Evolutionary conservation across 1,140 invertebrate species (phyloP).

Genomic region (Zaprionus ornatus): DNA sequence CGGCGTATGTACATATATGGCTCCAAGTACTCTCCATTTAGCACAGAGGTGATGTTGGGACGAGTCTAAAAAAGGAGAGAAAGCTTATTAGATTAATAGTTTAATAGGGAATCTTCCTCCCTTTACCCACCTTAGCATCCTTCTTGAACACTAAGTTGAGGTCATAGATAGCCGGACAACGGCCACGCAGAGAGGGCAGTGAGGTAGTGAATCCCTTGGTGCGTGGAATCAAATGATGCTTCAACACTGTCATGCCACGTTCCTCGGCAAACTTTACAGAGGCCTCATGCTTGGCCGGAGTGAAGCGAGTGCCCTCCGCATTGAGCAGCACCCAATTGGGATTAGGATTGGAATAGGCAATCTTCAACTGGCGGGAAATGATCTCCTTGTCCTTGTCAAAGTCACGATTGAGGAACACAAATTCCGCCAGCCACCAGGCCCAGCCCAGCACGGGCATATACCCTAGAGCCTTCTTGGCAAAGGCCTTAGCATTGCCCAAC

Average conservation of each 20-base stretch:
- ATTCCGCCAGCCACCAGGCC: slow-evolving; percentile 97
- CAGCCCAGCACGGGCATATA: slow-evolving; percentile 96
- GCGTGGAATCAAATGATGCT: slow-evolving; percentile 96
- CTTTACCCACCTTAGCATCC: slow-evolving; percentile 83
- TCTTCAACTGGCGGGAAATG: slow-evolving; percentile 91
- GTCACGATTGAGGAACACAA: slow-evolving; percentile 95
- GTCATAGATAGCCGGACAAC: slow-evolving; percentile 93
- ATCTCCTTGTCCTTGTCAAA: slow-evolving; percentile 95
- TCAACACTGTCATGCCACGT: slow-evolving; percentile 92
- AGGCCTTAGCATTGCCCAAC: slow-evolving; percentile 96
- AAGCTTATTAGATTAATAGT: not conserved
- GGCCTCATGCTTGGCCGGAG: slow-evolving; percentile 92
- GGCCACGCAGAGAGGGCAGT: slow-evolving; percentile 88
- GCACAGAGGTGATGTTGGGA: slow-evolving; percentile 91
- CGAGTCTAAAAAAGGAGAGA: slow-evolving; percentile 58
- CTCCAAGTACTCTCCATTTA: slow-evolving; percentile 90
- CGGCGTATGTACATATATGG: slow-evolving; percentile 92
- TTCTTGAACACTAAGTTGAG: slow-evolving; percentile 91
- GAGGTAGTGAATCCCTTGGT: slow-evolving; percentile 95
- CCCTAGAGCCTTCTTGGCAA: slow-evolving; percentile 95
- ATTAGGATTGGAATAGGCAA: slow-evolving; percentile 93
- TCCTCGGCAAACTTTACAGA: slow-evolving; percentile 94
- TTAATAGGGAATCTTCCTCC: too few relatives aligned
- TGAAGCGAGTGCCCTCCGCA: slow-evolving; percentile 97
- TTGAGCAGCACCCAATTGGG: slow-evolving; percentile 94